Evolutionary conservation across 2,888 invertebrate species (phyloP), one percentile per base, ranked within the genome.

Genomic region (Acleris literana): DNA sequence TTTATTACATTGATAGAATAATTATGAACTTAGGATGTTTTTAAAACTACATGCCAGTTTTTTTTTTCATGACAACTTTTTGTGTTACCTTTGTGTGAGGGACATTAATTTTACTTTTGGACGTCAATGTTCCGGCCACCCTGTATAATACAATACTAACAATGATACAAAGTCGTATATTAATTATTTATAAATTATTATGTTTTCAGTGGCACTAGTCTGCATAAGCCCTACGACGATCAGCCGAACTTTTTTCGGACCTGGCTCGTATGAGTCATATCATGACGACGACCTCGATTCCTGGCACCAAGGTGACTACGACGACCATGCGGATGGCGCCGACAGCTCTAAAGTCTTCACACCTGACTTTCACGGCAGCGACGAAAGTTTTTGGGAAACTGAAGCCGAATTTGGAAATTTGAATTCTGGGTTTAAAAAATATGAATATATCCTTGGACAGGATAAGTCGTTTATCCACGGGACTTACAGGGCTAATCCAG

Each of bases 121-220:
- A n/a, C n/a, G n/a, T n/a, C n/a, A n/a, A n/a, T n/a, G n/a, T n/a
- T n/a, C n/a, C n/a, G n/a, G n/a, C n/a, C n/a, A n/a, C n/a, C n/a
- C n/a, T n/a, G n/a, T n/a, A n/a, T n/a, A n/a, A n/a, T n/a, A n/a
- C 9, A 9, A 33, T 33, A 33, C 9, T 9, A 33, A 33, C 33
- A 33, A 33, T 25, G 7, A 25, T 25, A 9, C 9, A 33, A 9
- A 29, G 29, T 29, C 7, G 6, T 33, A 33, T 3, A 33, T 33
- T 33, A 3, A 39, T 39, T 13, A 39, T 39, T 11, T 39, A 39
- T 39, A 39, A 13, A 13, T 4, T 39, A 39, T 39, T 39, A 39
- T 43, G 17, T 18, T 59, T 64, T 52, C 66, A 66, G 66, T 39
- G 44, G 57, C 6, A 53, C 22, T 66, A 33, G 57, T 66, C 22